Conservation (phyloP, 1,140 invertebrate species). For the Bursaphelenchus mucronatus region DNA sequence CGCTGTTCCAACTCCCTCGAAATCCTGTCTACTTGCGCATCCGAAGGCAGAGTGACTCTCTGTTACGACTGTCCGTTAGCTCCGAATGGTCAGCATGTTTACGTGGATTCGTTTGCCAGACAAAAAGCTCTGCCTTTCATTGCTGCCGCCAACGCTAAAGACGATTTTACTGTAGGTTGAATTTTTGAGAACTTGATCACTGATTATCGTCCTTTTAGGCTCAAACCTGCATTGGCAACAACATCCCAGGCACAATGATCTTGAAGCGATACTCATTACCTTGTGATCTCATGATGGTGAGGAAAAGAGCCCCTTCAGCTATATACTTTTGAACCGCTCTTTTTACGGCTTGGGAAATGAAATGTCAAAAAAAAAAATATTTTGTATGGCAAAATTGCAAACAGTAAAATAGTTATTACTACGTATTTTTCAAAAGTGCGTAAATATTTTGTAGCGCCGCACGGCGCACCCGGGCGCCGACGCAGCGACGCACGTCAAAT, state of each 20-base stretch:
- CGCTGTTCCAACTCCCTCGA: slow-evolving; percentile 34
- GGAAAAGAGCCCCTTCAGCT: background rate
- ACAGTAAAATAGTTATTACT: no score
- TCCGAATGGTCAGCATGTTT: slow-evolving; percentile 19
- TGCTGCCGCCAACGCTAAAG: slow-evolving; percentile 42
- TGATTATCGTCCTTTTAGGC: slow-evolving; percentile 31
- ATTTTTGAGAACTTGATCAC: slow-evolving; percentile 3
- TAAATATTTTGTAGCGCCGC: no score
- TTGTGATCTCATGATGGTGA: slow-evolving; percentile 39
- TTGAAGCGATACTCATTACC: slow-evolving; percentile 32
- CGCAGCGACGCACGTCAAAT: no score
- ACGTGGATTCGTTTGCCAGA: slow-evolving; percentile 39
- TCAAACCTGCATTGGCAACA: slow-evolving; percentile 34
- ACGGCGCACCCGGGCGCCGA: no score
- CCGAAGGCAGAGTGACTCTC: slow-evolving; percentile 19
- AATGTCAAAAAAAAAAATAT: no score
- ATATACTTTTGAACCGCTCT: slow-evolving; percentile 20
- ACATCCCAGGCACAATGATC: slow-evolving; percentile 28
- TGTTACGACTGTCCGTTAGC: slow-evolving; percentile 38
- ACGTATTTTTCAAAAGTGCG: no score
- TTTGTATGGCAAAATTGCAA: no score
- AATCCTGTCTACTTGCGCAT: slow-evolving; percentile 10
- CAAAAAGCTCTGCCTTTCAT: slow-evolving; percentile 41
- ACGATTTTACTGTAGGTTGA: slow-evolving; percentile 29
- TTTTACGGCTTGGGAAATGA: no score